These are phyloP conservation scores for Pica pica DNA, from an alignment of 2,113 vertebrate genomes.

Conservation along the genomic window DNA sequence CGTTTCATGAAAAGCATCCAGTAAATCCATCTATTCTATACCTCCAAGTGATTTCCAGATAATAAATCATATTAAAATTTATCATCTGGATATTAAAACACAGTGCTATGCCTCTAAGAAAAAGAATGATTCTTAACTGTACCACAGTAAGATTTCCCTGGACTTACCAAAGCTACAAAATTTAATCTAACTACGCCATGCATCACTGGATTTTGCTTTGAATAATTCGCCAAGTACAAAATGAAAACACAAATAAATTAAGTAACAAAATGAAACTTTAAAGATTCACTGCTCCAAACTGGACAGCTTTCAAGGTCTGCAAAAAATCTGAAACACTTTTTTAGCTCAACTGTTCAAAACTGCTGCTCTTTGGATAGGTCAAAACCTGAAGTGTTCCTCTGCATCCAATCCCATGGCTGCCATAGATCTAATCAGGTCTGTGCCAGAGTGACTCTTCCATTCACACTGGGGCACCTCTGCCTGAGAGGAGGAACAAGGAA, in stretches of 20 bases:
- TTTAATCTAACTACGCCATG: background rate
- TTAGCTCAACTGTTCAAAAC: background rate
- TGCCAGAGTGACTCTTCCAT: background rate
- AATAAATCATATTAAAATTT: background rate
- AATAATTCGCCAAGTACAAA: background rate
- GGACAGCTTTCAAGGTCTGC: background rate
- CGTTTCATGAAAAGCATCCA: background rate
- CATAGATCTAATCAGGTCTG: background rate
- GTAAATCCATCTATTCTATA: background rate
- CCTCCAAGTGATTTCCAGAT: background rate
- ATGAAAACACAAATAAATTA: background rate
- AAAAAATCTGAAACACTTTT: background rate
- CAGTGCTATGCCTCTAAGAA: background rate
- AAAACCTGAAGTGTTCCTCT: background rate
- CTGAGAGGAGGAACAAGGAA: background rate
- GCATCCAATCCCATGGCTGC: background rate
- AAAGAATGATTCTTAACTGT: background rate
- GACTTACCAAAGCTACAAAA: background rate
- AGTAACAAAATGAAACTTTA: background rate
- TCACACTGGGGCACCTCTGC: conserved; percentile 7
- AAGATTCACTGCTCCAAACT: background rate
- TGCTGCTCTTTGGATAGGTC: background rate
- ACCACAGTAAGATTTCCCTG: background rate
- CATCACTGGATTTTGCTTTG: background rate
- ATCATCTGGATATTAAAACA: background rate